Base-by-base conservation (phyloP, 2,113 vertebrate species). In the Uropsilus gracilis region DNA sequence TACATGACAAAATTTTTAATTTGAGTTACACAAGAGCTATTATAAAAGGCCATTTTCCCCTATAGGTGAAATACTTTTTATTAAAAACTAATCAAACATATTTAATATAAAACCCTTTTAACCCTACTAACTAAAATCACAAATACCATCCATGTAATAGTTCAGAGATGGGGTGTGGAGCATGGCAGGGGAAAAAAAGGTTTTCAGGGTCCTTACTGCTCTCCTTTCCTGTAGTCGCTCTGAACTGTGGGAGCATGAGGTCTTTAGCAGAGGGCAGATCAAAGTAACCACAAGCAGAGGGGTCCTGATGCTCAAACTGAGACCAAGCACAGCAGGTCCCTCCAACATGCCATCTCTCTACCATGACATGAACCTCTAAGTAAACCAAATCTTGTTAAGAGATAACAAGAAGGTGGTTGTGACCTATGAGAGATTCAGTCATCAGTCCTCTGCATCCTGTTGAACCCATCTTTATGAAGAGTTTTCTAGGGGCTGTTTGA, bases 91-190 rank as follows among this genome's bases (percentile, higher is more conserved):
- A 93, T 71, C 76, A 95, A 94, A 94, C 63, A 88, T 92, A 80
- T 90, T 95, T 90, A 94, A 92, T 95, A 95, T 89, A 95, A 94
- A 97, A 96, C 76, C 64, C 53, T 42, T 94, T 87, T 95, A 89
- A 89, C 72, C 72, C 86, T 61, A 96, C 82, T 95, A 93, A 90
- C 68, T 64, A 72, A 34, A 94, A 61, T 90, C 68, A 68, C 84
- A 94, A 91, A 22, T 32, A 84, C 88, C 85, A 88, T 80, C 71
- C 78, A 80, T 0, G 1, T 28, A 92, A 95, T 89, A 92, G 82
- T 42, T 0, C 89, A 61, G 63, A 28, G 50, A 82, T 1, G 1
- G 42, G 94, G 48, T 3, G 3, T 13, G 13, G 32, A 50, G 50
- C 9, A 20, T 12, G 32, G 20, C 3, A 13, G 7, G 32, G 28